Base-by-base conservation (phyloP, 2,888 invertebrate genomes). In the Lasius fuliginosus region DNA sequence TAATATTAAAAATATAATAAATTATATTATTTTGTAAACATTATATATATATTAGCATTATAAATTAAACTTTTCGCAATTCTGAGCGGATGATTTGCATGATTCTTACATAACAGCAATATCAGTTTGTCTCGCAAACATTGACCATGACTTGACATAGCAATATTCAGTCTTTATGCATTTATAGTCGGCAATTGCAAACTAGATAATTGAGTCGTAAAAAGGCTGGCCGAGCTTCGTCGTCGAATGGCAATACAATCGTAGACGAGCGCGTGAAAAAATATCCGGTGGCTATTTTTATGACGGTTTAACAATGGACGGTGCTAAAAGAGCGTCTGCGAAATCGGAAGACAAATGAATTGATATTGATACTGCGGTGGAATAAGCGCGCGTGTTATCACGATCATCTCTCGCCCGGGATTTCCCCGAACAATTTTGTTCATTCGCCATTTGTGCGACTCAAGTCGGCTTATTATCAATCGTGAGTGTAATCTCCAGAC, bases 141-240 rank as follows among this genome's bases (percentile, higher is more conserved):
- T 53, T 76, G 65, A 65, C 40, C 46, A 11, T 36, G 33, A 46
- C 18, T 64, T 23, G 53, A 42, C 30, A 0, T 53, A 46, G 8
- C 27, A 15, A 23, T 56, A 27, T 6, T 56, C 15, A 9, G n/a
- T 65, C 76, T 69, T 68, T n/a, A 3, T 15, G 23, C 40, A 68
- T 79, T 67, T 53, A 67, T 67, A 67, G 53, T 18, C 27, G n/a
- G 1, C 27, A 69, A 69, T 79, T 71, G 33, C 12, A 69, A 79
- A 58, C 36, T 40, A 12, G 23, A 79, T 79, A 79, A 79, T 58
- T 58, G 58, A 69, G 18, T 79, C 79, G 58, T 79, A 79, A 79
- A 79, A 58, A 79, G 11, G 12, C 3, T 40, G 33, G 18, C 46
- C 18, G 11, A 77, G 40, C 27, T 65, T 65, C 30, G 33, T 46